Evolutionary conservation across 2,888 invertebrate genomes (phyloP).

Genomic region (Spialia ferax): DNA sequence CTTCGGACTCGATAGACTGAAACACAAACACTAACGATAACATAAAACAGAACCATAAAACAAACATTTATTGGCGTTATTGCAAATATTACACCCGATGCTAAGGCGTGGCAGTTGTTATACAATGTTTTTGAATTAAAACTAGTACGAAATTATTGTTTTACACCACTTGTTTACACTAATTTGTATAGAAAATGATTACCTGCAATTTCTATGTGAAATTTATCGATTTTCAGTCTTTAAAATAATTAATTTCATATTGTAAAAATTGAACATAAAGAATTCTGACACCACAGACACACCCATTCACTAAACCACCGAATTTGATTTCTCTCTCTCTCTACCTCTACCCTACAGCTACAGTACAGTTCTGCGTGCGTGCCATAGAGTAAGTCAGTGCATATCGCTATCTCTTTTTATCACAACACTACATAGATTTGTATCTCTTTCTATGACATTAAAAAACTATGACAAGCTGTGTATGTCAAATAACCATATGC

Average conservation of each 20-base stretch:
- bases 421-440: no score
- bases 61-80: constrained; percentile 37
- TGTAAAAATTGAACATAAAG: neutral
- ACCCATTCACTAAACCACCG: neutral
- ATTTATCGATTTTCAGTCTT: neutral
- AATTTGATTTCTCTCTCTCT: neutral
- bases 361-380: no score
- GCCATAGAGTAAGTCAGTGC: no score
- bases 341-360: no score
- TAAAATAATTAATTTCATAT: neutral
- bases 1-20: constrained; percentile 78
- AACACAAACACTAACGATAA: constrained; percentile 60
- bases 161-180: neutral
- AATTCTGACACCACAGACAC: neutral
- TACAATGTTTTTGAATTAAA: constrained; percentile 71
- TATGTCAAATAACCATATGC: no score
- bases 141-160: constrained; percentile 39
- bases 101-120: constrained; percentile 77
- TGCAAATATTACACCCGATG: constrained; percentile 49
- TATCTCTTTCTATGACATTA: no score
- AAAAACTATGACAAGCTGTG: no score
- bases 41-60: constrained; percentile 40
- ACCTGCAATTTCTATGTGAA: neutral
- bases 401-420: no score
- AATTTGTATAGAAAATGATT: neutral